Evolutionary conservation across 2,797 vertebrate genomes (phyloP).

Genomic region (Mastacembelus armatus): DNA sequence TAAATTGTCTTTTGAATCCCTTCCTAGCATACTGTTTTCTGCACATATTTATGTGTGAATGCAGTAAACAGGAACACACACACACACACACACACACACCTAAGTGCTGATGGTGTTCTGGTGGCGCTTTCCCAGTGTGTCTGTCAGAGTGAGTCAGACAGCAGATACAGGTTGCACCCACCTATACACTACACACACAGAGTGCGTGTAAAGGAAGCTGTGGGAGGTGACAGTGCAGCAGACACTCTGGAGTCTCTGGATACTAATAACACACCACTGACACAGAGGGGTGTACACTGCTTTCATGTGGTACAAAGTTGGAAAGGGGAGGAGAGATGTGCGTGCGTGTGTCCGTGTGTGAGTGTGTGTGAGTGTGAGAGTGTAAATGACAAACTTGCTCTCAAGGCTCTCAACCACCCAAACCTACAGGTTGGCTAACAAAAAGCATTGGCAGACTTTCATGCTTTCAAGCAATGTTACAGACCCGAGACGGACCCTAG

Average conservation of each 20-base stretch:
- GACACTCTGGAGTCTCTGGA: constrained; percentile 89
- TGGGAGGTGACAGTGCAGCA: constrained; percentile 84
- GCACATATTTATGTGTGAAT: background rate
- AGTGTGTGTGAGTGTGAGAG: constrained; percentile 13
- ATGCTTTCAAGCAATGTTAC: constrained; percentile 4
- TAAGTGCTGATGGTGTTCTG: constrained; percentile 42
- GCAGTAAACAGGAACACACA: background rate
- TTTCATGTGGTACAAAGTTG: constrained; percentile 74
- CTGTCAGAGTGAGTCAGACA: constrained; percentile 60
- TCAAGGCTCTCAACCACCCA: constrained; percentile 37
- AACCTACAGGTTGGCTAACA: constrained; percentile 59
- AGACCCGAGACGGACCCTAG: too few species aligned
- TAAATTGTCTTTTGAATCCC: constrained; percentile 30
- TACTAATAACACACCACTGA: constrained; percentile 88
- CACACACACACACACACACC: constrained; percentile 18
- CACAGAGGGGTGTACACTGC: constrained; percentile 66
- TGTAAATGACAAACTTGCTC: constrained; percentile 49
- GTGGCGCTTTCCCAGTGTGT: constrained; percentile 42
- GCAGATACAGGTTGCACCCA: constrained; percentile 66
- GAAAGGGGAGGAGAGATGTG: constrained; percentile 49
- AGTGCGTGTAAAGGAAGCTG: constrained; percentile 81
- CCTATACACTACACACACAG: constrained; percentile 49
- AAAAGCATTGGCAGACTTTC: constrained; percentile 8
- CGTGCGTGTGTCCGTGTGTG: constrained; percentile 31
- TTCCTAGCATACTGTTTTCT: constrained; percentile 12